phyloP scores from a whole-genome alignment of 2,888 invertebrate genomes.

The Drosophila dives region DNA sequence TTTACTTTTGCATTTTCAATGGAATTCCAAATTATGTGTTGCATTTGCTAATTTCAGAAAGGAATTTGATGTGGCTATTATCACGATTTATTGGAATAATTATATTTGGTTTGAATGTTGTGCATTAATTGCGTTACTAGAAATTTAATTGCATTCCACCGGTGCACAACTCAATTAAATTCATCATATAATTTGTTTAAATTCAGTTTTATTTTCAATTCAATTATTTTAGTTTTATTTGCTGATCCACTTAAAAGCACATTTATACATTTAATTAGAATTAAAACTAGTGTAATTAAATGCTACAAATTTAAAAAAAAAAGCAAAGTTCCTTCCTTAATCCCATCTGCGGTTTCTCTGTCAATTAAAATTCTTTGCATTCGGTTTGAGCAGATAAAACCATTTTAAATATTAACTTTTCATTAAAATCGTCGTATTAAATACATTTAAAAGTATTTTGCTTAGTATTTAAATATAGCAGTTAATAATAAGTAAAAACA shows the following conservation, averaged over 20 bases:
- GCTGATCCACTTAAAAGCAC: constrained; percentile 49
- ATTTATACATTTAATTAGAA: constrained; percentile 29
- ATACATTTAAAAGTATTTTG: background rate
- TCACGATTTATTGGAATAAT: background rate
- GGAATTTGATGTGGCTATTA: background rate
- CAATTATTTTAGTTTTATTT: constrained; percentile 11
- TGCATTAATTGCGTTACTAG: background rate
- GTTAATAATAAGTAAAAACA: constrained; percentile 3
- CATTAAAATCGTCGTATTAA: constrained; percentile 17
- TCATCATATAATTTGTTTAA: background rate
- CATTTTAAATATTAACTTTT: constrained; percentile 8
- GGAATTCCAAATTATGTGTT: background rate
- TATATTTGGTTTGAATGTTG: background rate
- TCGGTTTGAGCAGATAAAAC: constrained; percentile 10
- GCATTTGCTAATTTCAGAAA: background rate
- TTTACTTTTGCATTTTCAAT: background rate
- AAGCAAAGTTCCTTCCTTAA: background rate
- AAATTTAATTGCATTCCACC: background rate
- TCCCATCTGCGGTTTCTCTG: too few species aligned
- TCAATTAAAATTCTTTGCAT: constrained; percentile 5
- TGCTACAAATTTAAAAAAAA: constrained; percentile 1
- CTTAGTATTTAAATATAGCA: background rate
- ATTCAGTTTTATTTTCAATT: background rate
- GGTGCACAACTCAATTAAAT: background rate
- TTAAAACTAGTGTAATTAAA: constrained; percentile 24